Percentiles rank a stretch among this genome's conserved stretches.
Conservation (phyloP, 2,888 invertebrate species). For the Dasysyrphus albostriatus region DNA sequence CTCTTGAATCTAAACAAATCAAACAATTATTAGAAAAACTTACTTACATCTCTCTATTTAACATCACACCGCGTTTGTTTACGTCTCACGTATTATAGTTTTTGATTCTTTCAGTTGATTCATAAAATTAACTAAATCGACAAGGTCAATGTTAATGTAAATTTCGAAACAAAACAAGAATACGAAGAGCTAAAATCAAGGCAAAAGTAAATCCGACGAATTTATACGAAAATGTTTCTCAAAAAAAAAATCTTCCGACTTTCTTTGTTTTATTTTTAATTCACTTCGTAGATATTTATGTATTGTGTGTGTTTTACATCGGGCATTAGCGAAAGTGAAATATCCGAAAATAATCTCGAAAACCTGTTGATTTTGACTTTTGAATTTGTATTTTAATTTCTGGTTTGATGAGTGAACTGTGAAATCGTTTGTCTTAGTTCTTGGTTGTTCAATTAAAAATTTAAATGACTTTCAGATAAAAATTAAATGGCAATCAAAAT, state of each 20-base stretch:
- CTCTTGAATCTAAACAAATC: conserved; percentile 43
- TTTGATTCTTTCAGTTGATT: not conserved
- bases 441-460: not conserved
- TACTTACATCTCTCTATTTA: not conserved
- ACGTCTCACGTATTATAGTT: not conserved
- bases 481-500: conserved; percentile 20
- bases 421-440: conserved; percentile 14
- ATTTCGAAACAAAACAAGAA: not conserved
- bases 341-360: conserved; percentile 22
- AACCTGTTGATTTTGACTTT: conserved; percentile 36
- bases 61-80: not conserved
- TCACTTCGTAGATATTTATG: not conserved
- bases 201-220: not conserved
- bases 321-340: conserved; percentile 19
- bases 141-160: conserved; percentile 29
- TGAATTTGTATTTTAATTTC: conserved; percentile 19
- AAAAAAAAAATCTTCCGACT: not conserved
- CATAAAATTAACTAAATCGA: conserved; percentile 14
- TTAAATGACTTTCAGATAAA: not conserved
- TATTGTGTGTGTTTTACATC: conserved; percentile 4
- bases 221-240: too few species aligned
- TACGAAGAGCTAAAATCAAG: not conserved
- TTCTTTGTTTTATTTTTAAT: conserved; percentile 27
- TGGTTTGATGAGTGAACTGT: conserved; percentile 30
- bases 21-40: not conserved